Percentiles rank a stretch among this genome's conserved stretches.
phyloP scores from a whole-genome alignment of 2,888 invertebrate species.

The Drosophila pseudotalamancana region DNA sequence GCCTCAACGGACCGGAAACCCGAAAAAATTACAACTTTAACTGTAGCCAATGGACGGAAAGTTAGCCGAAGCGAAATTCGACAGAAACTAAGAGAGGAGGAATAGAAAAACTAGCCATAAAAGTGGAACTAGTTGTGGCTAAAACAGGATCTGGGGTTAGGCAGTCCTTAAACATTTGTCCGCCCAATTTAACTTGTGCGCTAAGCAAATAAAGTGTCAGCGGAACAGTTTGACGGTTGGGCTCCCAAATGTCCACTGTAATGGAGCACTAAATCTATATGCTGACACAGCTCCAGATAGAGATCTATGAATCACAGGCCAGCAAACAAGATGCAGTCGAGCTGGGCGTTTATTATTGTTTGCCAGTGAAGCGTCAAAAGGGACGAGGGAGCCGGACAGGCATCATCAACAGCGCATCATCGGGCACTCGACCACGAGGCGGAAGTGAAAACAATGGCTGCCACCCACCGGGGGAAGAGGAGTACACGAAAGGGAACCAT shows the following conservation, averaged over 20 bases:
- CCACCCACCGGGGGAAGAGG: constrained; percentile 32
- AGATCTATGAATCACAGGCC: constrained; percentile 39
- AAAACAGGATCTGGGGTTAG: constrained; percentile 1
- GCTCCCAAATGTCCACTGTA: constrained; percentile 47
- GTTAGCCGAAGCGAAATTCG: constrained; percentile 23
- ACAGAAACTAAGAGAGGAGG: not conserved
- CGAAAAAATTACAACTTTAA: constrained; percentile 39
- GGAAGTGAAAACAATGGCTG: constrained; percentile 71
- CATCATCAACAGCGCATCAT: constrained; percentile 49
- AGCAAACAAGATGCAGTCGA: constrained; percentile 57
- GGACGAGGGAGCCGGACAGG: constrained; percentile 12
- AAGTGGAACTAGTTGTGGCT: constrained; percentile 5
- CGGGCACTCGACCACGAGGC: constrained; percentile 46
- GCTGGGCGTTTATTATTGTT: constrained; percentile 69
- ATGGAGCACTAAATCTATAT: constrained; percentile 66
- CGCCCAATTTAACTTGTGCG: constrained; percentile 64
- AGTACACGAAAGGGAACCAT: not conserved
- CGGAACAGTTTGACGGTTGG: constrained; percentile 23
- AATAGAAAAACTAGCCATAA: not conserved
- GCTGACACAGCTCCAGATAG: constrained; percentile 55
- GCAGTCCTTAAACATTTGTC: constrained; percentile 62
- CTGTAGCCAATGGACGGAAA: constrained; percentile 53
- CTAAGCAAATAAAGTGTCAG: constrained; percentile 51
- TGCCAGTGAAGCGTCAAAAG: constrained; percentile 53
- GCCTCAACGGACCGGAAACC: constrained; percentile 30